Percentiles rank a stretch among this genome's conserved stretches.
These are phyloP conservation scores for Chaitophorus viminalis DNA, from an alignment of 2,888 invertebrate genomes.

Conservation along the genomic window DNA sequence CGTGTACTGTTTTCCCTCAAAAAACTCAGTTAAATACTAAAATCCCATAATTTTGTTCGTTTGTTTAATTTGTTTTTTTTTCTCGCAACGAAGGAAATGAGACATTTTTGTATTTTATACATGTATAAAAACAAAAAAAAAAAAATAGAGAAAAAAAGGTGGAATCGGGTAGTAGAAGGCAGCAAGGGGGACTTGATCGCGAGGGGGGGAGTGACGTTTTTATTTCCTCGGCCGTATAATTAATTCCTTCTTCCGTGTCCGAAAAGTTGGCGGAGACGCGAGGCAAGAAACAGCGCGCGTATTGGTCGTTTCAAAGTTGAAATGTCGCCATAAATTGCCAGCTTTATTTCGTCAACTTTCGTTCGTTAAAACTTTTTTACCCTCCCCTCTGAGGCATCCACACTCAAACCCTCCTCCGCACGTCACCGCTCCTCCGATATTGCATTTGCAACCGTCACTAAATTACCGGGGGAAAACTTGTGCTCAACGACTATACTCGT, in stretches of 20 bases:
- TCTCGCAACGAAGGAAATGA: conserved; percentile 30
- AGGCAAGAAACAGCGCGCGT: conserved; percentile 43
- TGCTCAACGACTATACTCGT: not conserved
- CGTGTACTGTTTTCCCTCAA: not conserved
- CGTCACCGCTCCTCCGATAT: not conserved
- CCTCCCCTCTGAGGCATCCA: not conserved
- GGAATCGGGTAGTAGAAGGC: not conserved
- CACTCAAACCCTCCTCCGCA: no score
- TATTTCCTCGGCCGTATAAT: conserved; percentile 53
- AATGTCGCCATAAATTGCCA: conserved; percentile 58
- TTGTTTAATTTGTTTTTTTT: conserved; percentile 46
- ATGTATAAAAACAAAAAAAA: conserved; percentile 18
- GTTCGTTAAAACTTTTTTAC: conserved; percentile 59
- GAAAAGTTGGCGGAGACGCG: conserved; percentile 49
- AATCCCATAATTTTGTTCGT: conserved; percentile 34
- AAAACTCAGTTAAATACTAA: conserved; percentile 40
- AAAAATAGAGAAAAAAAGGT: conserved; percentile 20
- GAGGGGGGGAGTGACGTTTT: conserved; percentile 32
- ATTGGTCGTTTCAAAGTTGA: conserved; percentile 58
- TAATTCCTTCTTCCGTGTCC: conserved; percentile 58
- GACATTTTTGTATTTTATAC: conserved; percentile 34
- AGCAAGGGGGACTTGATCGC: not conserved
- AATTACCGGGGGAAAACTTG: conserved; percentile 45
- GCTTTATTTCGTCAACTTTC: conserved; percentile 62
- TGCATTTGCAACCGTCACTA: conserved; percentile 47